Base-by-base conservation (phyloP, 2,888 invertebrate species). In the Matsumyia berberina region DNA sequence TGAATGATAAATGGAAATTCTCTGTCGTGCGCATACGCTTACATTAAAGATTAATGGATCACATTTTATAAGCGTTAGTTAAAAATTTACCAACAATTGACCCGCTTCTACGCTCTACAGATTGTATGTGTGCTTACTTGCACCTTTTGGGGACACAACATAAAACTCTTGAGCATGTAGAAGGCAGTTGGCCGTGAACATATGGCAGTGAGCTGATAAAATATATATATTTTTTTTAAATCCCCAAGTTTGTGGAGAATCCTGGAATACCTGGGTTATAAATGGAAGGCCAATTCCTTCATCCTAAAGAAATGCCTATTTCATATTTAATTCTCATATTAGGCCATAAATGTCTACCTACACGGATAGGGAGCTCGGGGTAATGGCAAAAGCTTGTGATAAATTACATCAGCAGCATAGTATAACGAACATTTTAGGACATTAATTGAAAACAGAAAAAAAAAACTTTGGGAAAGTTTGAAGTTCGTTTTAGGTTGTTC, bases 11-110 rank as follows among this genome's bases (percentile, higher is more conserved):
- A 85, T 79, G 80, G 67, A 69, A 73, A 35, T 74, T 64, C 42
- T 66, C 37, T 78, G 78, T 78, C 37, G 69, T 69, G 58, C 73
- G 79, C 83, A 74, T 80, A 74, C 74, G 60, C 79, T 69, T 74
- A 64, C 64, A 85, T 79, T 74, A 79, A 79, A 80, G 83, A 80
- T 85, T 85, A 85, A 85, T 85, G 74, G 58, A 31, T 58, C 74
- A 39, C 74, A 73, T 74, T 85, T 85, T 69, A 74, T 62, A 85
- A 69, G 69, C 39, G 73, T 85, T 55, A 70, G 69, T 74, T 74
- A 64, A 74, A 74, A 80, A 74, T 74, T 57, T 62, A 74, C 42
- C 60, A 53, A 72, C 44, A 78, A 58, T 64, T 66, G 35, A 70
- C 11, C 53, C 44, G 57, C 42, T 46, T 37, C 51, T 31, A 11